Percentiles rank a stretch among this genome's conserved stretches.
Conservation (phyloP, 2,888 invertebrate genomes). For the Hofmannophila pseudospretella region DNA sequence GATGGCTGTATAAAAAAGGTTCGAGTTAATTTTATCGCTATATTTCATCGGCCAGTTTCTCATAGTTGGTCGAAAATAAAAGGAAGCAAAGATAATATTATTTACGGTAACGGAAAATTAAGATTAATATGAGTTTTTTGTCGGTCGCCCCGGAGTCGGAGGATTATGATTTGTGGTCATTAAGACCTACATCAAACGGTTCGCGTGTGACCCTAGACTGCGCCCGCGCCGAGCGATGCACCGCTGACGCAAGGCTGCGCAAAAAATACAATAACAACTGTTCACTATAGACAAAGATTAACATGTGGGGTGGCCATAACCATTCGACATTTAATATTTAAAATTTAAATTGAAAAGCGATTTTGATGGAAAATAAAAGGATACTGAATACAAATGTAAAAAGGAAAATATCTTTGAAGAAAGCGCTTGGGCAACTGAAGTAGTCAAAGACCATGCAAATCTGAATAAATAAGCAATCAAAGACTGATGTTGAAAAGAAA, state of each 20-base stretch:
- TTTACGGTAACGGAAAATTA: slow-evolving; percentile 56
- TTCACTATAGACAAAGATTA: no score
- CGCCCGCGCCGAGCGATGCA: slow-evolving; percentile 42
- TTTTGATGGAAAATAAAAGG: no score
- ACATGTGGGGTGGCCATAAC: no score
- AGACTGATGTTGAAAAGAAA: no score
- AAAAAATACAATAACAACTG: not conserved
- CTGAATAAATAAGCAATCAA: no score
- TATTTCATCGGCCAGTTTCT: slow-evolving; percentile 49
- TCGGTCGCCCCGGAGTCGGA: slow-evolving; percentile 26
- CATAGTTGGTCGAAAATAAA: slow-evolving; percentile 32
- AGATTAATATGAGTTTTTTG: slow-evolving; percentile 65
- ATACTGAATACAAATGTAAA: no score
- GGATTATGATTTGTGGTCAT: slow-evolving; percentile 61
- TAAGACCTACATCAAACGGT: slow-evolving; percentile 58
- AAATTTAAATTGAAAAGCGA: no score
- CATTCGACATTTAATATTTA: no score
- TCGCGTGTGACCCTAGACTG: slow-evolving; percentile 50
- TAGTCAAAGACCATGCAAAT: no score
- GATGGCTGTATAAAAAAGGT: slow-evolving; percentile 37
- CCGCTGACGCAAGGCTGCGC: slow-evolving; percentile 27
- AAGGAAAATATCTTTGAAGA: no score
- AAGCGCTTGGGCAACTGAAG: no score
- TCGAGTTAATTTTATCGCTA: slow-evolving; percentile 38
- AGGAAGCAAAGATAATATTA: slow-evolving; percentile 30